phyloP scores from a whole-genome alignment of 2,113 vertebrate species.

The Sceloporus undulatus region DNA sequence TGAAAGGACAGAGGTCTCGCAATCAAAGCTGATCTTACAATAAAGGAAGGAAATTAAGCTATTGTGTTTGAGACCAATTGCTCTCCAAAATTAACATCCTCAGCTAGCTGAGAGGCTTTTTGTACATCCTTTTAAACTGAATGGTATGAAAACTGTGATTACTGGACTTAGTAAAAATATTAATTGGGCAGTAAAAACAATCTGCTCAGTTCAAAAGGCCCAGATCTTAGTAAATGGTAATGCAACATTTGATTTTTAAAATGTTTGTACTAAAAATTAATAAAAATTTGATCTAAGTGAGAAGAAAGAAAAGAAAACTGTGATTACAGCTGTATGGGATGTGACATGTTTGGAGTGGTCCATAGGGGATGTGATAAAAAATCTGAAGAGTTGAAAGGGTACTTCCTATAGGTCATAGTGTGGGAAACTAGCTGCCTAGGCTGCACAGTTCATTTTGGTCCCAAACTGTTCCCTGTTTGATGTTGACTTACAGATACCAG shows the following conservation, averaged over 20 bases:
- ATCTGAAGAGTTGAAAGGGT: background rate
- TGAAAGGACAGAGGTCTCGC: background rate
- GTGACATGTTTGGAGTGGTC: background rate
- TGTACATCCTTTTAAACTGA: background rate
- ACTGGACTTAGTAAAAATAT: too few relatives aligned
- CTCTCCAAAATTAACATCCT: constrained; percentile 1
- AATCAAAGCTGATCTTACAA: background rate
- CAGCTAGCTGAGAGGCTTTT: background rate
- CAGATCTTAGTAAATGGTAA: too few relatives aligned
- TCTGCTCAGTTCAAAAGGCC: too few relatives aligned
- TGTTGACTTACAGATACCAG: background rate
- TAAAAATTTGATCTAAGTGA: too few relatives aligned
- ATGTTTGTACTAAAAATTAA: too few relatives aligned
- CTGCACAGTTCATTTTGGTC: too few relatives aligned
- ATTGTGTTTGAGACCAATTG: background rate
- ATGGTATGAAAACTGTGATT: background rate
- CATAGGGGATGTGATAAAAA: background rate
- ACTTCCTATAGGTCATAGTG: background rate
- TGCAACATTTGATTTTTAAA: too few relatives aligned
- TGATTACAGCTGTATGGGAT: background rate
- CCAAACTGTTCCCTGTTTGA: background rate
- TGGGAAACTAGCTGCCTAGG: background rate
- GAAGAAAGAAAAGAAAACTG: background rate
- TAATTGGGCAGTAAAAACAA: too few relatives aligned
- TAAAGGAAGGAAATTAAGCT: constrained; percentile 5